phyloP scores from a whole-genome alignment of 1,140 invertebrate genomes.

The Vanessa atalanta region DNA sequence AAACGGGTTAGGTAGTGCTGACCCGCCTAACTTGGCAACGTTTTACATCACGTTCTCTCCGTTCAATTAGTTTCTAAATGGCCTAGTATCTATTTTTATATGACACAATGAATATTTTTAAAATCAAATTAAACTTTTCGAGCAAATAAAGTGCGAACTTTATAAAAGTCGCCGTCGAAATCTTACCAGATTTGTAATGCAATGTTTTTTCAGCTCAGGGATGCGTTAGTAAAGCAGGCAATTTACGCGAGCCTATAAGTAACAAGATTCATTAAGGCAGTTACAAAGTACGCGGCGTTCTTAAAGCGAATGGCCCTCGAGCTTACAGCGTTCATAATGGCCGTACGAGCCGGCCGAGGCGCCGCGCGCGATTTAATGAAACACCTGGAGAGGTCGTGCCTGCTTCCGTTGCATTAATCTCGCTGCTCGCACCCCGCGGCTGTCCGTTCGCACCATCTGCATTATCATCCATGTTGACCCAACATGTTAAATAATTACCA shows the following conservation, averaged over 20 bases:
- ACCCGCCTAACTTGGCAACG: constrained; percentile 22
- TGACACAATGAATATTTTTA: not conserved
- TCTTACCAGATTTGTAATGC: constrained; percentile 6
- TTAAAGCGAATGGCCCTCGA: constrained; percentile 79
- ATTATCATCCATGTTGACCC: constrained; percentile 45
- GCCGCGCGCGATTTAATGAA: constrained; percentile 77
- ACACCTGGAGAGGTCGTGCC: constrained; percentile 76
- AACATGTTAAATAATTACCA: constrained; percentile 1
- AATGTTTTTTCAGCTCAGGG: constrained; percentile 21
- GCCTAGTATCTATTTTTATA: constrained; percentile 3
- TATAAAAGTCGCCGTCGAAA: not conserved
- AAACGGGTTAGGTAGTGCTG: constrained; percentile 60
- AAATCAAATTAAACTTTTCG: too few species aligned
- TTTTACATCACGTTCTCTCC: constrained; percentile 6
- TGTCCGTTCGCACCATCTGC: constrained; percentile 36
- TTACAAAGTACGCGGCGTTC: constrained; percentile 79
- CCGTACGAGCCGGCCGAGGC: constrained; percentile 69
- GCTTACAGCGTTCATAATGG: constrained; percentile 77
- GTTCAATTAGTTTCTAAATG: not conserved
- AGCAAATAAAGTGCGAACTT: not conserved
- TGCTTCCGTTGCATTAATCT: constrained; percentile 77
- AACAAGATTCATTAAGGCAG: constrained; percentile 79
- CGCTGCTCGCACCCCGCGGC: constrained; percentile 47
- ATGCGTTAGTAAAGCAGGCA: constrained; percentile 72
- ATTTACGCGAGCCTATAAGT: constrained; percentile 79